Percentiles rank a stretch among this genome's conserved stretches.
Evolutionary conservation across 2,888 invertebrate genomes (phyloP).

Genomic region (Megastigmus dorsalis): DNA sequence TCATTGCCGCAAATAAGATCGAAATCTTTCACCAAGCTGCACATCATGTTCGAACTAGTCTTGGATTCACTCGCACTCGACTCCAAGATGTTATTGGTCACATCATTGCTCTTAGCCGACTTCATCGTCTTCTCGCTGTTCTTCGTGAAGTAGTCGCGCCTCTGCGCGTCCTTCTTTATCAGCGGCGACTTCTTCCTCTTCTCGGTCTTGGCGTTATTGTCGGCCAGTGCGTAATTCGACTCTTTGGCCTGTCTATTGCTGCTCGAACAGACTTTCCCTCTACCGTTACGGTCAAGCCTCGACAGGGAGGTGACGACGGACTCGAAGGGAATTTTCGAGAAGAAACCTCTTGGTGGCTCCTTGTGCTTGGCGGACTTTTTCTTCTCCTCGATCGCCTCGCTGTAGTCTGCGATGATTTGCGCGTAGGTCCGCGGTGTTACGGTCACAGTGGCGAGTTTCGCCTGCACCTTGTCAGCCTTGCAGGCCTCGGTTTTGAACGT

Average conservation of each 20-base stretch:
- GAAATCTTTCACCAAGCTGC: background rate
- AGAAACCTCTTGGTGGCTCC: conserved; percentile 14
- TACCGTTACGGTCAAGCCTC: conserved; percentile 25
- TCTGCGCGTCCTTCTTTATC: background rate
- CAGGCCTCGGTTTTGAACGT: background rate
- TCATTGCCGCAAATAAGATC: background rate
- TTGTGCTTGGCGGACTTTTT: background rate
- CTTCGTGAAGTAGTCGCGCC: conserved; percentile 9
- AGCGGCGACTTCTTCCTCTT: background rate
- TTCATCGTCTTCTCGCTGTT: background rate
- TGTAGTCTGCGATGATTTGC: conserved; percentile 57
- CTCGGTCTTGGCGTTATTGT: background rate
- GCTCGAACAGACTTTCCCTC: background rate
- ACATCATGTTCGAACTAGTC: background rate
- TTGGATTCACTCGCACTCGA: too few species aligned
- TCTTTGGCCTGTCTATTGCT: background rate
- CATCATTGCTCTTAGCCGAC: background rate
- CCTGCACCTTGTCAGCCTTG: background rate
- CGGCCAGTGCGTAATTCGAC: background rate
- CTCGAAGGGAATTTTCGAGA: conserved; percentile 48
- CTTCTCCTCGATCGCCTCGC: conserved; percentile 51
- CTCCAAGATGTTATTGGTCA: background rate
- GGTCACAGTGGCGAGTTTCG: background rate
- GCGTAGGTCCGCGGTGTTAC: conserved; percentile 54
- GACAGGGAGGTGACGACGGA: conserved; percentile 44